These are phyloP conservation scores for Drosophila siamana DNA, from an alignment of 2,888 invertebrate species.

Conservation along the genomic window DNA sequence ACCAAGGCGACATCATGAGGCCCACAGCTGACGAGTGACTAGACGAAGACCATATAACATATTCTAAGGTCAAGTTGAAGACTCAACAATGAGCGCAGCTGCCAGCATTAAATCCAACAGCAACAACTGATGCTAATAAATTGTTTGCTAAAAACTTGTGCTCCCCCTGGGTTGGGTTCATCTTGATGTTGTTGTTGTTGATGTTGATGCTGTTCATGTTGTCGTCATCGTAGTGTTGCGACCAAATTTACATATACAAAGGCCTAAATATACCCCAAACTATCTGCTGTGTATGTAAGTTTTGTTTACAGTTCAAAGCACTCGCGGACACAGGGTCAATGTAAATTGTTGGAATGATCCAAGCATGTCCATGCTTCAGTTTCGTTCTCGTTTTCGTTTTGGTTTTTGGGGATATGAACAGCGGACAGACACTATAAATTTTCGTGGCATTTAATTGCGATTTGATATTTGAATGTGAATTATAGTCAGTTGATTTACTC, in stretches of 20 bases:
- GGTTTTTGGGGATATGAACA: constrained; percentile 29
- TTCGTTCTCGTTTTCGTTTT: constrained; percentile 37
- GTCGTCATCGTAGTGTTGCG: constrained; percentile 54
- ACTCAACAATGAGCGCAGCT: constrained; percentile 44
- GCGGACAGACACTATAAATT: constrained; percentile 49
- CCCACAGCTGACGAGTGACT: constrained; percentile 10
- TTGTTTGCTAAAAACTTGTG: constrained; percentile 34
- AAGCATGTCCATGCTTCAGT: constrained; percentile 54
- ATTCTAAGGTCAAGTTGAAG: constrained; percentile 65
- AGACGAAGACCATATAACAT: background rate
- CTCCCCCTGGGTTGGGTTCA: constrained; percentile 17
- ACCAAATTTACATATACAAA: constrained; percentile 43
- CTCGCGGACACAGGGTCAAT: constrained; percentile 68
- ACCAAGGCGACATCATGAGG: constrained; percentile 6
- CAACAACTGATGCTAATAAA: constrained; percentile 56
- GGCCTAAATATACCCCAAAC: constrained; percentile 13
- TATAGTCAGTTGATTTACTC: constrained; percentile 43
- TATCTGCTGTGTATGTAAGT: constrained; percentile 21
- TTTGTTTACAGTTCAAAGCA: constrained; percentile 71
- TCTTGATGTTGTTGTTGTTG: constrained; percentile 4
- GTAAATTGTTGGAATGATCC: constrained; percentile 44
- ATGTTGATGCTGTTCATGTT: too few species aligned
- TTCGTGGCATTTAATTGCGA: constrained; percentile 40
- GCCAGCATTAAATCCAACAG: constrained; percentile 32
- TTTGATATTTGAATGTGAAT: constrained; percentile 52